A percentile compares a stretch with the other conserved stretches of the same genome.
These are phyloP conservation scores for Stomatorhinus walkeri DNA, from an alignment of 2,797 vertebrate genomes.

Conservation along the genomic window DNA sequence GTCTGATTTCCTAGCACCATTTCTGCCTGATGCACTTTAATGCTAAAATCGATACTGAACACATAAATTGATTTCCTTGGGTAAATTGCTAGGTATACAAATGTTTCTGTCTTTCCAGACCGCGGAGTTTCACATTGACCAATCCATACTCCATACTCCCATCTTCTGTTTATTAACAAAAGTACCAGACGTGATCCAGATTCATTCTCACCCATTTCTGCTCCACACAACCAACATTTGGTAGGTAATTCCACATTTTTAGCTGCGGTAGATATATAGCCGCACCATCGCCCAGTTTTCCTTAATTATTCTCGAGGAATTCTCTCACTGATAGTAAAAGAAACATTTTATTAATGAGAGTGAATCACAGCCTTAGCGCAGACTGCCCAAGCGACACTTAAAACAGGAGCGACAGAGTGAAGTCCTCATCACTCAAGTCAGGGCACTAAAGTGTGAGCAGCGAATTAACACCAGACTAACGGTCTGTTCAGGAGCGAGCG, in stretches of 20 bases:
- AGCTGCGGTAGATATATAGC: not conserved
- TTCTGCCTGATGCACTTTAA: not conserved
- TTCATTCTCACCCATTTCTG: not conserved
- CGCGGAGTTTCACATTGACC: not conserved
- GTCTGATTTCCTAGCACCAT: not conserved
- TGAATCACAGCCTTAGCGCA: not conserved
- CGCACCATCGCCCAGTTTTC: not conserved
- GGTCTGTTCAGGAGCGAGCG: not conserved
- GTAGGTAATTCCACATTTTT: not conserved
- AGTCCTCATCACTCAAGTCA: not conserved
- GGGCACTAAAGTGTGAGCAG: not conserved
- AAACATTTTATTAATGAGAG: not conserved
- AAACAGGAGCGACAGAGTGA: not conserved
- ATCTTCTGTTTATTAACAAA: not conserved
- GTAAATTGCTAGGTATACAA: not conserved
- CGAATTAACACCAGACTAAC: not conserved
- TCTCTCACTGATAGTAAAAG: not conserved
- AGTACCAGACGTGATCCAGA: not conserved
- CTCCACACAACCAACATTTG: not conserved
- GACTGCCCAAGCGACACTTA: not conserved
- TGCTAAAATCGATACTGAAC: not conserved
- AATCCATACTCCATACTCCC: not conserved
- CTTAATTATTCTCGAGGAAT: not conserved
- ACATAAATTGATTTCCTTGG: not conserved
- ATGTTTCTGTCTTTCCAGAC: not conserved